Base-by-base conservation (phyloP, 2,888 invertebrate species). In the Cecidostiba fungosa region DNA sequence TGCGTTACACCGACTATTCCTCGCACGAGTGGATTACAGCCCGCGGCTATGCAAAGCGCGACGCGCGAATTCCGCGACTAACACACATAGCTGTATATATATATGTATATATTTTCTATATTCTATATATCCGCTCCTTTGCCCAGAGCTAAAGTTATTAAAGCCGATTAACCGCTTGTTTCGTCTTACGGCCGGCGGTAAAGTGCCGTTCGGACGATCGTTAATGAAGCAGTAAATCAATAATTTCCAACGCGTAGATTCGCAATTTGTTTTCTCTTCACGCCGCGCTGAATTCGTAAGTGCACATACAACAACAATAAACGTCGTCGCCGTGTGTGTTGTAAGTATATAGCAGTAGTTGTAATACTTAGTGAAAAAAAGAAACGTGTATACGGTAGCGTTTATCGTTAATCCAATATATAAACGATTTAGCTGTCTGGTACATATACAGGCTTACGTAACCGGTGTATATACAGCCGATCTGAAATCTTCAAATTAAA, bases 91-190 rank as follows among this genome's bases (percentile, higher is more conserved):
- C 19, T 54, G 54, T 43, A 43, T 36, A 36, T 36, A 16, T 47
- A 12, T 47, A 16, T 47, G 16, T 16, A 16, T 16, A 47, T 19
- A 43, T 43, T 12, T 39, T 43, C 5, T 50, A 50, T 59, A 59
- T 59, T 29, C 19, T 54, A 16, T 76, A 8, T 8, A 3, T 82
- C 66, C 50, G n/a, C n/a, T n/a, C n/a, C n/a, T n/a, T n/a, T n/a
- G n/a, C 32, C 36, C 50, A 54, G n/a, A 6, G 76, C 36, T 66
- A 39, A 69, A 69, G 66, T 50, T 82, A 69, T 76, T 69, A 69
- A 82, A 82, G 66, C n/a, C 50, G 66, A 50, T 76, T 47, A 29
- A 14, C 43, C 32, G 39, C 19, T 23, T 23, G 16, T 50, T 69
- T 74, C 54, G n/a, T 12, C 43, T 10, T 43, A 72, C 80, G 72